Conservation (phyloP, 2,113 vertebrate genomes). For the Orycteropus afer region DNA sequence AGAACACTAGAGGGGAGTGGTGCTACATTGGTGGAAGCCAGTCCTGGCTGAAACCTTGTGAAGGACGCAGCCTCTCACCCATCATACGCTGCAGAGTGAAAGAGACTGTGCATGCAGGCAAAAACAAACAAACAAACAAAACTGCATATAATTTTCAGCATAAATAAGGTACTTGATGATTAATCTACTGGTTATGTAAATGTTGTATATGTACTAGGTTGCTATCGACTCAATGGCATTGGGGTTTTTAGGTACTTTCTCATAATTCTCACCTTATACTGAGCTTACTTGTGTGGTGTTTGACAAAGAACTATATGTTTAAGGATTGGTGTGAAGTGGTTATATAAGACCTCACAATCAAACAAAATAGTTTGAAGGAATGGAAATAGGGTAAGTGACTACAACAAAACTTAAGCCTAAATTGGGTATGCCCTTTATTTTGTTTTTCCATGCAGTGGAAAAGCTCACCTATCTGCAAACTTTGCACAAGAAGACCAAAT, state of each 20-base stretch:
- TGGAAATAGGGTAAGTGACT: neutral
- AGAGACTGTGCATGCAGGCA: neutral
- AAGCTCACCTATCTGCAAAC: neutral
- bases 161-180: neutral
- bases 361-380: neutral
- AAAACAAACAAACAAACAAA: neutral
- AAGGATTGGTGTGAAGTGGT: neutral
- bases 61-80: neutral
- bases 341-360: neutral
- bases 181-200: neutral
- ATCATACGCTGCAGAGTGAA: neutral
- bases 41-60: neutral
- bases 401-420: neutral
- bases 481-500: neutral
- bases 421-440: neutral
- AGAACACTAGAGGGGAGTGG: conserved; percentile 78
- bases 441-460: neutral
- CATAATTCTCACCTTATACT: neutral
- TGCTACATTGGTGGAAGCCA: conserved; percentile 40
- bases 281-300: neutral
- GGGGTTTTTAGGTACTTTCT: neutral
- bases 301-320: neutral
- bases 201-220: neutral
- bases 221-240: too few relatives aligned
- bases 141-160: neutral